These are phyloP conservation scores for Crypturellus tataupa DNA, from an alignment of 2,797 vertebrate genomes.

Conservation along the genomic window DNA sequence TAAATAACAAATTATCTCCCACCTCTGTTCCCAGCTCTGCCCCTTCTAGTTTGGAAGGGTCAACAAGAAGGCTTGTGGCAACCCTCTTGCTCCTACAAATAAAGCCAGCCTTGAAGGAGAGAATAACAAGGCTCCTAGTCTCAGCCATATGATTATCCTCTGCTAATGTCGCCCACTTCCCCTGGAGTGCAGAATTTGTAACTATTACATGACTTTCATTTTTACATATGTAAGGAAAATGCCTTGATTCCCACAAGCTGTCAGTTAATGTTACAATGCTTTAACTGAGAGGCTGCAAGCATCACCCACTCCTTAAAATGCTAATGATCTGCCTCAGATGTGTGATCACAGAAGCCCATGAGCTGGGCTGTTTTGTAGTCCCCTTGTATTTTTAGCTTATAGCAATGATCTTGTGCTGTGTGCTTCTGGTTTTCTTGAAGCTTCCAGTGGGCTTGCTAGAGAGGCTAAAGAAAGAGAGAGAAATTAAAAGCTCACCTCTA, in stretches of 20 bases:
- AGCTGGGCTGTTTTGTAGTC: background rate
- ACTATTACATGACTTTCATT: conserved; percentile 10
- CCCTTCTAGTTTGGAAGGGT: background rate
- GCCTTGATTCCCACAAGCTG: conserved; percentile 51
- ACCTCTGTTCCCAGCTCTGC: background rate
- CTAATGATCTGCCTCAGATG: conserved; percentile 55
- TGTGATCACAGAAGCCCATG: background rate
- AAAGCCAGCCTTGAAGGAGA: background rate
- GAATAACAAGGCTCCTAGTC: background rate
- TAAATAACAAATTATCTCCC: background rate
- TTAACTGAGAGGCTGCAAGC: conserved; percentile 30
- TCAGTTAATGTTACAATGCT: conserved; percentile 54
- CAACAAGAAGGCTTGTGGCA: background rate
- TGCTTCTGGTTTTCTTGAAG: background rate
- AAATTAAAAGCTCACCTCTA: background rate
- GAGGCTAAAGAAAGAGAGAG: background rate
- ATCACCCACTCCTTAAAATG: conserved; percentile 65
- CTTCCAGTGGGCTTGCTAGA: background rate
- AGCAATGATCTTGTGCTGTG: background rate
- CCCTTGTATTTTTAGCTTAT: background rate
- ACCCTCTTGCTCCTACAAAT: background rate
- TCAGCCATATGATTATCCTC: background rate
- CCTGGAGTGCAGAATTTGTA: background rate
- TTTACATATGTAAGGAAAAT: conserved; percentile 42
- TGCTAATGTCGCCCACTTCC: conserved; percentile 4